Evolutionary conservation across 2,888 invertebrate genomes (phyloP).

Genomic region (Venusia cambrica): DNA sequence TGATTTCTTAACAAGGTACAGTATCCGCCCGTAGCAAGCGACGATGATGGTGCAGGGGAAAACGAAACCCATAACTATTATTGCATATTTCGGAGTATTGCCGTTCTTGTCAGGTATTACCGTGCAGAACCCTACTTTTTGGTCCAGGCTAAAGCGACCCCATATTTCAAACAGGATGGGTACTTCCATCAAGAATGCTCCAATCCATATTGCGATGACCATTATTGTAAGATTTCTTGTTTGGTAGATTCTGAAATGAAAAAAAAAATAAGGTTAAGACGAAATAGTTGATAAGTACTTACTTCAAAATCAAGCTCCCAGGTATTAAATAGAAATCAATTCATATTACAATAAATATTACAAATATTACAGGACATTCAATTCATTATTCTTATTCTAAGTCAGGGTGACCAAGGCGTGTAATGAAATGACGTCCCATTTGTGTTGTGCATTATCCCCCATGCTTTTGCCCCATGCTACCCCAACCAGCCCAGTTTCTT

Average conservation of each 20-base stretch:
- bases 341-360: too few relatives aligned
- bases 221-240: slow-evolving; percentile 22
- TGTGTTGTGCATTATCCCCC: too few relatives aligned
- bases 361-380: too few relatives aligned
- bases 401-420: too few relatives aligned
- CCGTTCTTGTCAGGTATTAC: slow-evolving; percentile 16
- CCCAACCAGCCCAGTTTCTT: too few relatives aligned
- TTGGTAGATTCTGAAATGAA: slow-evolving; percentile 21
- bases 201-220: slow-evolving; percentile 22
- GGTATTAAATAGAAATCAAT: too few relatives aligned
- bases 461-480: too few relatives aligned
- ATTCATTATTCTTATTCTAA: too few relatives aligned
- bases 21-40: slow-evolving; percentile 21
- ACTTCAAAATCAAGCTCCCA: too few relatives aligned
- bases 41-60: slow-evolving; percentile 13
- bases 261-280: too few relatives aligned
- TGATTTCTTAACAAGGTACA: slow-evolving; percentile 22
- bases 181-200: slow-evolving; percentile 6
- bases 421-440: too few relatives aligned
- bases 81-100: slow-evolving; percentile 11
- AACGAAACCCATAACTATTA: slow-evolving; percentile 12
- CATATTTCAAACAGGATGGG: slow-evolving; percentile 17
- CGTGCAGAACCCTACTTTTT: slow-evolving; percentile 17
- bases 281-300: too few relatives aligned
- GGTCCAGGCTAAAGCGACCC: slow-evolving; percentile 24